These are phyloP conservation scores for Otus sunia DNA, from an alignment of 2,113 vertebrate genomes.

Conservation along the genomic window DNA sequence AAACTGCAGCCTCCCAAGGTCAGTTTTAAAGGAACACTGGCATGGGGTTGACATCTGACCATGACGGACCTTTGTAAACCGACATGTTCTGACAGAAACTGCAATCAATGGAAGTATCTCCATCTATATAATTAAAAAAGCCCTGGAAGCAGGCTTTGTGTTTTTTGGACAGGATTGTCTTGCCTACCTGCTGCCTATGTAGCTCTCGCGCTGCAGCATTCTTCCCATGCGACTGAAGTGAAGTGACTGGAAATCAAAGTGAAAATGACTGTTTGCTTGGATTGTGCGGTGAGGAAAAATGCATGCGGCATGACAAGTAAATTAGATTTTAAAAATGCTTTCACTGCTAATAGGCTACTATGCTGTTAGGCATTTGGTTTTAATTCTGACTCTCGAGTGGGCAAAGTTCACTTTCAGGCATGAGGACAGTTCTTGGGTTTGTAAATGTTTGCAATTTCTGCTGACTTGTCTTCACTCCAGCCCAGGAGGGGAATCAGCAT, in stretches of 20 bases:
- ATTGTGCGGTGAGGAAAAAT: not conserved
- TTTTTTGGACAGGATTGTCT: not conserved
- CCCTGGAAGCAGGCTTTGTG: not conserved
- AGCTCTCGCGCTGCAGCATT: not conserved
- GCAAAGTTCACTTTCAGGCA: not conserved
- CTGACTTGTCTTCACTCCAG: not conserved
- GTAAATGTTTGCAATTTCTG: not conserved
- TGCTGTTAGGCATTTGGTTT: conserved; percentile 11
- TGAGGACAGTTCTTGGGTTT: not conserved
- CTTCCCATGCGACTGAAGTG: not conserved
- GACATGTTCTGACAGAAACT: not conserved
- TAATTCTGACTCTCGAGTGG: not conserved
- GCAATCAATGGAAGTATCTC: not conserved
- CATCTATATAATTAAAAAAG: not conserved
- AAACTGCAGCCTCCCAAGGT: not conserved
- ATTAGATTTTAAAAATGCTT: not conserved
- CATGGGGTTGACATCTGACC: not conserved
- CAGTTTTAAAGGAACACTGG: not conserved
- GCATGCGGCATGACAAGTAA: not conserved
- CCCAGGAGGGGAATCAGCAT: not conserved
- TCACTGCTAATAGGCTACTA: not conserved
- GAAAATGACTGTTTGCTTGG: conserved; percentile 7
- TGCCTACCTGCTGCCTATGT: not conserved
- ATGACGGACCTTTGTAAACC: not conserved
- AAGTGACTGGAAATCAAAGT: not conserved